These are phyloP conservation scores for Digitonthophagus gazella DNA, from an alignment of 2,888 invertebrate genomes.

Conservation along the genomic window DNA sequence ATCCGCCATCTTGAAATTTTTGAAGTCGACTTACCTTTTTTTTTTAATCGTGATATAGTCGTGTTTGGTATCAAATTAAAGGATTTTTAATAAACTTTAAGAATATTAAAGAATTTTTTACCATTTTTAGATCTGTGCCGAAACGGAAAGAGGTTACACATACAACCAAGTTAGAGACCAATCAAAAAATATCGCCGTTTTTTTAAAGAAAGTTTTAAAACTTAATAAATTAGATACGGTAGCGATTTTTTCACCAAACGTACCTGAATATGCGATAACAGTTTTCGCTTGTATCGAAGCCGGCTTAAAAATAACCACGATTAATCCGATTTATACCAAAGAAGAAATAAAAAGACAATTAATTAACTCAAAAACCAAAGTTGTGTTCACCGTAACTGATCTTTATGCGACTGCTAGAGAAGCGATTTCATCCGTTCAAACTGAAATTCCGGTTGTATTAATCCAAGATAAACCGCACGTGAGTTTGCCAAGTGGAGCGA, in stretches of 20 bases:
- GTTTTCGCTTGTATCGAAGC: constrained; percentile 67
- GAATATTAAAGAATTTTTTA: too few relatives aligned
- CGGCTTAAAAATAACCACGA: constrained; percentile 64
- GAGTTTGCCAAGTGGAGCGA: constrained; percentile 54
- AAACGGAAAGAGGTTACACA: constrained; percentile 69
- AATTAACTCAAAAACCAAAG: constrained; percentile 58
- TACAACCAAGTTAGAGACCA: constrained; percentile 63
- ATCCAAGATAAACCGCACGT: constrained; percentile 51
- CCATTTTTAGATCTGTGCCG: constrained; percentile 64
- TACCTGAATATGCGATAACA: constrained; percentile 69
- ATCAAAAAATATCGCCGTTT: constrained; percentile 56
- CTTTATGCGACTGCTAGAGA: constrained; percentile 55
- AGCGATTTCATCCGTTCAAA: constrained; percentile 40
- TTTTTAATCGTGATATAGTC: too few relatives aligned
- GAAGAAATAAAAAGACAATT: constrained; percentile 70
- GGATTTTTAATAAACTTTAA: too few relatives aligned
- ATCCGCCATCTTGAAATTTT: too few relatives aligned
- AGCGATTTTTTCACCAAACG: constrained; percentile 69
- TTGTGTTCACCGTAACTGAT: constrained; percentile 59
- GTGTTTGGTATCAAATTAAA: too few relatives aligned
- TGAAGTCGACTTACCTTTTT: too few relatives aligned
- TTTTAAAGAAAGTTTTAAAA: constrained; percentile 60
- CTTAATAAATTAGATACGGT: constrained; percentile 58
- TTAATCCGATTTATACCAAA: constrained; percentile 69
- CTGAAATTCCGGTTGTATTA: constrained; percentile 55